Conservation (phyloP, 2,113 vertebrate species). For the Erinaceus europaeus region DNA sequence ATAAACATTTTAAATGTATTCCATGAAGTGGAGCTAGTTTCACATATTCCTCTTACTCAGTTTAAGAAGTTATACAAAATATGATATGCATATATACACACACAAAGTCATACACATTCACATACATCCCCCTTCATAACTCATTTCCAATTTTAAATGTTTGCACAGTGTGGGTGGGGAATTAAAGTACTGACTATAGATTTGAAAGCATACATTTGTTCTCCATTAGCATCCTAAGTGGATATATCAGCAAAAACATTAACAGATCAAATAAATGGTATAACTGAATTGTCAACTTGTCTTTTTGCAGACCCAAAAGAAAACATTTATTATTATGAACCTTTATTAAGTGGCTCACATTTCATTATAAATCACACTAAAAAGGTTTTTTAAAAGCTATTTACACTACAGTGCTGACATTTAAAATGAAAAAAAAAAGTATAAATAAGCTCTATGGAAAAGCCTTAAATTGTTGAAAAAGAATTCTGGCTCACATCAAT, state of each 20-base stretch:
- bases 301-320: slow-evolving; percentile 81
- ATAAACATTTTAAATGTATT: slow-evolving; percentile 67
- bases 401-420: slow-evolving; percentile 99
- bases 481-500: slow-evolving; percentile 94
- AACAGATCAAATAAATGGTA: slow-evolving; percentile 77
- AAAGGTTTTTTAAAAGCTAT: slow-evolving; percentile 92
- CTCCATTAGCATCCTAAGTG: slow-evolving; percentile 52
- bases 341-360: slow-evolving; percentile 97
- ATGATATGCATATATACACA: slow-evolving; percentile 56
- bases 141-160: slow-evolving; percentile 54
- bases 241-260: slow-evolving; percentile 69
- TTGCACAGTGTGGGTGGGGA: slow-evolving; percentile 58
- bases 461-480: slow-evolving; percentile 90
- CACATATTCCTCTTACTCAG: slow-evolving; percentile 63
- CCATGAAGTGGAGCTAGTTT: slow-evolving; percentile 46
- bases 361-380: slow-evolving; percentile 99
- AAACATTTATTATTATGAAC: slow-evolving; percentile 89
- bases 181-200: slow-evolving; percentile 70
- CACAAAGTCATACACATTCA: slow-evolving; percentile 14
- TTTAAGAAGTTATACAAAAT: slow-evolving; percentile 67
- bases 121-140: slow-evolving; percentile 39
- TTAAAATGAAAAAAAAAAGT: slow-evolving; percentile 89
- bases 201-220: slow-evolving; percentile 53
- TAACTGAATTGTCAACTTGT: slow-evolving; percentile 73
- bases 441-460: slow-evolving; percentile 98